Percentiles rank a stretch among this genome's conserved stretches.
Evolutionary conservation across 2,113 vertebrate genomes (phyloP).

Genomic region (Melanotaenia duboulayi): DNA sequence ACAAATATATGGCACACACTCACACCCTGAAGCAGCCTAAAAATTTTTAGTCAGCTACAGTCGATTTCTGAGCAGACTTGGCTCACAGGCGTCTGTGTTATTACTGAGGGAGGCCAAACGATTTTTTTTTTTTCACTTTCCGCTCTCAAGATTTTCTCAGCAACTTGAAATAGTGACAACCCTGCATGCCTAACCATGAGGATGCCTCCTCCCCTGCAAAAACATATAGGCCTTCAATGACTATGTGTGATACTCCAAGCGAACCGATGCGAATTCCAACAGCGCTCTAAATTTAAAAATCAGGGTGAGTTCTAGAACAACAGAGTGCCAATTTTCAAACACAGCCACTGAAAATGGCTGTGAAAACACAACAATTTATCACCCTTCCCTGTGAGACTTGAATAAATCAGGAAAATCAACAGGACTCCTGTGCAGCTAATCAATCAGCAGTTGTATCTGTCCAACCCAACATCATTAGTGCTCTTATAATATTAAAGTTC

Average conservation of each 20-base stretch:
- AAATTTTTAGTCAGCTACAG: slow-evolving; percentile 4
- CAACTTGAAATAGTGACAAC: slow-evolving; percentile 23
- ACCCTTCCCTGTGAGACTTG: slow-evolving; percentile 42
- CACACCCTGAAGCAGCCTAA: background rate
- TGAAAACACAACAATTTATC: slow-evolving; percentile 59
- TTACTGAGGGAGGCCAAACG: slow-evolving; percentile 31
- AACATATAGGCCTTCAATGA: slow-evolving; percentile 24
- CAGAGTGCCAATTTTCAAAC: slow-evolving; percentile 47
- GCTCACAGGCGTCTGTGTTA: slow-evolving; percentile 6
- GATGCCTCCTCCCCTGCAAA: slow-evolving; percentile 17
- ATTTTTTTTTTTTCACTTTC: slow-evolving; percentile 12
- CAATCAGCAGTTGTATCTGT: slow-evolving; percentile 46
- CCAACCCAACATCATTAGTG: slow-evolving; percentile 33
- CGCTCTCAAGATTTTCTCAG: slow-evolving; percentile 15
- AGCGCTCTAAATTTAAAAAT: slow-evolving; percentile 44
- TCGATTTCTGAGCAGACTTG: slow-evolving; percentile 10
- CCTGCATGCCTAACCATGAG: slow-evolving; percentile 26
- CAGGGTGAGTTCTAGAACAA: slow-evolving; percentile 32
- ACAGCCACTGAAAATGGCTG: slow-evolving; percentile 32
- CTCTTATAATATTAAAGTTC: slow-evolving; percentile 46
- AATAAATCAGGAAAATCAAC: slow-evolving; percentile 59
- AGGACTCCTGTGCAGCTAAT: slow-evolving; percentile 42
- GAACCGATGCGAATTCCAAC: slow-evolving; percentile 26
- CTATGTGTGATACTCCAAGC: slow-evolving; percentile 27
- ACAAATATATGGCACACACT: background rate